Conservation (phyloP, 2,113 vertebrate species). For the Numida meleagris region DNA sequence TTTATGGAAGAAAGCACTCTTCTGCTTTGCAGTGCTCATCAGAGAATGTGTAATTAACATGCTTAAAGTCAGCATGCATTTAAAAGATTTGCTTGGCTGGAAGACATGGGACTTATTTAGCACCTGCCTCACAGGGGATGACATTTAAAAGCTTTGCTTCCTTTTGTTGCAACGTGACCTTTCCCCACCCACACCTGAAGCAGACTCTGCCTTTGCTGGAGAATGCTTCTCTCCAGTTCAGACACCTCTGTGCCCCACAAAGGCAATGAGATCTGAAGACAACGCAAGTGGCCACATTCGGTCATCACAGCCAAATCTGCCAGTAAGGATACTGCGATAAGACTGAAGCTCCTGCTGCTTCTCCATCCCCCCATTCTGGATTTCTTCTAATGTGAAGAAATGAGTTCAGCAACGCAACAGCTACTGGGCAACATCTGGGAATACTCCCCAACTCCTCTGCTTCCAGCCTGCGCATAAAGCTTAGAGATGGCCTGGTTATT, state of each 20-base stretch:
- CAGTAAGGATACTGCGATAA: background rate
- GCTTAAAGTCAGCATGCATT: background rate
- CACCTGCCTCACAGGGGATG: accelerated
- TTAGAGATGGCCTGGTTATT: background rate
- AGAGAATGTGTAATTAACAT: background rate
- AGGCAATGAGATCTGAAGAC: background rate
- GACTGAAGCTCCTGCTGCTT: background rate
- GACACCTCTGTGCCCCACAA: background rate
- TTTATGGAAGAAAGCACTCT: background rate
- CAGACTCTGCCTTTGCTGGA: background rate
- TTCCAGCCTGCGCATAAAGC: background rate
- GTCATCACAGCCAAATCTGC: background rate
- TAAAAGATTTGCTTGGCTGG: background rate
- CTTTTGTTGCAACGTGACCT: accelerated
- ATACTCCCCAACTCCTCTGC: background rate
- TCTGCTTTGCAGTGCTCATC: background rate
- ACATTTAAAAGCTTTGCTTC: background rate
- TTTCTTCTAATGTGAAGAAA: background rate
- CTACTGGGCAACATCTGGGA: background rate
- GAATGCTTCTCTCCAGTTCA: accelerated
- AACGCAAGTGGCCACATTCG: background rate
- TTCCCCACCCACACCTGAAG: background rate
- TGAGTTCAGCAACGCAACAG: background rate
- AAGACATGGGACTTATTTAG: background rate
- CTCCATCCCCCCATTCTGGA: background rate